Percentiles rank a stretch among this genome's conserved stretches.
Conservation (phyloP, 2,888 invertebrate genomes). For the Merodon equestris region DNA sequence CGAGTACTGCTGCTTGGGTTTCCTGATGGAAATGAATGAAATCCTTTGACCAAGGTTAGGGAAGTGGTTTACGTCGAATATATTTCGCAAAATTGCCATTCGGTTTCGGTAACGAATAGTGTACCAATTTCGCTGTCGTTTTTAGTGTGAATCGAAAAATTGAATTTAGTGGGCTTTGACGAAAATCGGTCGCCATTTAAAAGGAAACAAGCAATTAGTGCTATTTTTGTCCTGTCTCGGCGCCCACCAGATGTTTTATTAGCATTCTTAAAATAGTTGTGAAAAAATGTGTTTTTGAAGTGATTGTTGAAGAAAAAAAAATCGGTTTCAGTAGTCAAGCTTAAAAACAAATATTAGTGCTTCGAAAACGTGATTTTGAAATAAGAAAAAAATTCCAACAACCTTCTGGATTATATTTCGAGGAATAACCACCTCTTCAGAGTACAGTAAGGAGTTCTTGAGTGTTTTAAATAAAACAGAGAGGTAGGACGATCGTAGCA, state of each 20-base stretch:
- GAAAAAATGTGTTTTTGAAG: neutral
- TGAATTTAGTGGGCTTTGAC: too few species aligned
- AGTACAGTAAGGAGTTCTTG: neutral
- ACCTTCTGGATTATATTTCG: conserved; percentile 21
- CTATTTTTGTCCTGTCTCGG: too few species aligned
- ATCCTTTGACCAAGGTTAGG: conserved; percentile 36
- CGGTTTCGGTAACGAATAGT: conserved; percentile 21
- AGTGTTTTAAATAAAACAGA: conserved; percentile 12
- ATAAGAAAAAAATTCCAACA: neutral
- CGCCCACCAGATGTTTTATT: too few species aligned
- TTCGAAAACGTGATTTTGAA: too few species aligned
- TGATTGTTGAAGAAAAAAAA: too few species aligned
- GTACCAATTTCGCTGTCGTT: too few species aligned
- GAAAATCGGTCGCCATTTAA: too few species aligned
- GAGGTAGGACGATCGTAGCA: conserved; percentile 39
- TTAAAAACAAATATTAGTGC: too few species aligned
- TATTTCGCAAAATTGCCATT: conserved; percentile 42
- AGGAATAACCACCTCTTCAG: neutral
- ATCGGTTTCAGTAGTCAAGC: too few species aligned
- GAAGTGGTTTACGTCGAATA: conserved; percentile 1
- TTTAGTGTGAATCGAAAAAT: too few species aligned
- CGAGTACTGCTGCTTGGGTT: neutral
- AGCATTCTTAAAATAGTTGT: too few species aligned
- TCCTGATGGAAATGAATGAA: conserved; percentile 40
- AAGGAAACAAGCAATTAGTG: too few species aligned